Base-by-base conservation (phyloP, 2,888 invertebrate species). In the Parapristionchus giblindavisi region DNA sequence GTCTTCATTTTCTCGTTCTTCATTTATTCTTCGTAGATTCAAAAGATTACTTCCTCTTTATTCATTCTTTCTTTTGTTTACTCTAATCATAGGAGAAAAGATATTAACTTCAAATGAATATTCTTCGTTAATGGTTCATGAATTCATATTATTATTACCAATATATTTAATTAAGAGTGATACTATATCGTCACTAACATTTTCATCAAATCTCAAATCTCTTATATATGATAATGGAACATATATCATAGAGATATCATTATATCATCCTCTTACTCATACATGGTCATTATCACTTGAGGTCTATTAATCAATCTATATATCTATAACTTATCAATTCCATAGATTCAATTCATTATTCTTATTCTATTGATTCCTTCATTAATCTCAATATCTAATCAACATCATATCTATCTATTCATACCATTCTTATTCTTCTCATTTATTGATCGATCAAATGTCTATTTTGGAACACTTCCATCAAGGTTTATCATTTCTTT, bases 381-480 rank as follows among this genome's bases (percentile, higher is more conserved):
- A n/a, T n/a, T 21, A 6, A 36, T 21, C 34, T 60, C 21, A 60
- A 11, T 60, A n/a, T n/a, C 4, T n/a, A 36, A 60, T 60, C 34
- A 6, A 34, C 36, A 5, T 11, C 34, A 4, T 8, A 36, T 36
- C n/a, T 3, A 36, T 21, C 1, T 60, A 8, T 1, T 34, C 27
- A 2, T 34, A 6, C 36, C 60, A 34, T 36, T 60, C 21, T 34
- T 60, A 5, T 60, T 60, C 21, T 60, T 36, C 36, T 8, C 36
- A 4, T 60, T 8, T 17, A 36, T n/a, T 27, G 60, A 60, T 36
- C 34, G 60, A 60, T n/a, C n/a, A n/a, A 3, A 60, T 6, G 21
- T 21, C 21, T 21, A 60, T 60, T 60, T 60, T n/a, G 60, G 60
- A 34, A n/a, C 60, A 17, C 60, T 60, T 34, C 60, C 60, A 60